Base-by-base conservation (phyloP, 1,140 invertebrate species). In the Drosophila arawakana region DNA sequence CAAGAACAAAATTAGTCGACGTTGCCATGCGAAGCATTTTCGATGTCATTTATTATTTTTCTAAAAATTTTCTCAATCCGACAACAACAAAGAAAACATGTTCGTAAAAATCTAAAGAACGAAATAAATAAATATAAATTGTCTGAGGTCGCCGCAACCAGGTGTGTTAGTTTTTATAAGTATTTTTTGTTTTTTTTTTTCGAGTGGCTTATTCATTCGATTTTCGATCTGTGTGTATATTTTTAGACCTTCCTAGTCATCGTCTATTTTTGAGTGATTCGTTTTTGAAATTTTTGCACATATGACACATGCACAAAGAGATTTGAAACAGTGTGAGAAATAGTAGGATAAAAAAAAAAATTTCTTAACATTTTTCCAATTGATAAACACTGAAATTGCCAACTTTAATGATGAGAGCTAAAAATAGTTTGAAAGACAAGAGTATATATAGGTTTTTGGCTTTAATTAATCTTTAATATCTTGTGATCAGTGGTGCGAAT, bases 201-300 rank as follows among this genome's bases (percentile, higher is more conserved):
- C 18, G 10, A 55, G 18, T 30, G 50, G 37, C n/a, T 58, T 76
- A 73, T 78, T 62, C 47, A 69, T 63, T 62, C 67, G 54, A 21
- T 73, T 54, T 67, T 75, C 41, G 44, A 37, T 43, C 41, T 60
- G 25, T 57, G 49, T 15, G 43, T 52, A 52, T 52, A 86, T 88
- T 88, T 88, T 70, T 86, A 88, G 82, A 82, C 35, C 66, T 67
- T 82, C 66, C 55, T 71, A 86, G 79, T 86, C 82, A 86, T 37
- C 68, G 11, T 82, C 79, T 86, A 86, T 86, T 86, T 86, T 82
- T 57, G 71, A 88, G 66, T 55, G 72, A 88, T 79, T 82, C 69
- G 44, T 67, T 73, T 86, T 82, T 73, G 37, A 82, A 86, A 86
- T 88, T 88, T 85, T 86, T 86, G 81, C 76, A 85, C 68, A 73